Base-by-base conservation (phyloP, 2,113 vertebrate species). In the Hepsetus odoe region DNA sequence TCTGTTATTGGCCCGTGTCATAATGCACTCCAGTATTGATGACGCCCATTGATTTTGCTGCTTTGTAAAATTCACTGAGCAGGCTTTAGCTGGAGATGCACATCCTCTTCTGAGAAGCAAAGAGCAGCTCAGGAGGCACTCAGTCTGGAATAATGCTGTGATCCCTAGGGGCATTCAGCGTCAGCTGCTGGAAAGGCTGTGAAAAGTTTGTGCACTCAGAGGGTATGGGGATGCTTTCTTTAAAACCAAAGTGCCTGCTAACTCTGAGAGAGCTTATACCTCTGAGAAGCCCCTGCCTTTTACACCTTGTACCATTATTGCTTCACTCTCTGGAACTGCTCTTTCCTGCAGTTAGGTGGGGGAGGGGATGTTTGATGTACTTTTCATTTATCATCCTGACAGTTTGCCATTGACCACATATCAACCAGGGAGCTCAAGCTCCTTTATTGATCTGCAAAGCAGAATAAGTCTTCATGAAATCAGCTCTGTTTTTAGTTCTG, bases 301-400 rank as follows among this genome's bases (percentile, higher is more conserved):
- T 79, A 49, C 4, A 16, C 28, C 64, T 76, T 67, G 65, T 81
- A 55, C 68, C 59, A 65, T 81, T 81, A 81, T 61, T 79, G 59
- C 61, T 28, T 66, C 72, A 73, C 77, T 74, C 73, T 67, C 35
- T 53, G 33, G 70, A 82, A 74, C 33, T n/a, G 67, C 79, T 81
- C 62, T 44, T 76, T 80, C 9, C 73, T 74, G 71, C 51, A 76
- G 67, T 33, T 42, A 65, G 70, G 20, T n/a, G 12, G 72, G n/a
- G 74, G 20, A 0, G 35, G 11, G 42, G 58, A n/a, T 65, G 42
- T 28, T 65, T 76, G 82, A 89, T 58, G 76, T 83, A 81, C 84
- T 42, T 72, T 86, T 81, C 83, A 87, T 89, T 89, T 80, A 77
- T 90, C 85, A 84, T 83, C 65, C 77, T 88, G 87, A 91, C 89